Percentiles rank a stretch among this genome's conserved stretches.
phyloP scores from a whole-genome alignment of 2,888 invertebrate species.

The Drosophila borborema region DNA sequence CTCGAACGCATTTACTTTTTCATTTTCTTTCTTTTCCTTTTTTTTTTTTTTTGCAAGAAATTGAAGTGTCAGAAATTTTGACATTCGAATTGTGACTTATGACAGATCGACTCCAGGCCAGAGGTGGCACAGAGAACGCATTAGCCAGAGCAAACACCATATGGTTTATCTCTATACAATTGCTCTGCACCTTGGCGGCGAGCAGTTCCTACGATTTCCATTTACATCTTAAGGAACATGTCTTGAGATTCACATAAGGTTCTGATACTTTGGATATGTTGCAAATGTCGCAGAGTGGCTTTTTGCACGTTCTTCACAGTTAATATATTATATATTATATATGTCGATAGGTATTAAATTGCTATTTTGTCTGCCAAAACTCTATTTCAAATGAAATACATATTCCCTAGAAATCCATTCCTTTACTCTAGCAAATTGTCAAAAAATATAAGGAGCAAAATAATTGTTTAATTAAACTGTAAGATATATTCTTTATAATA shows the following conservation, averaged over 20 bases:
- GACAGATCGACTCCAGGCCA: constrained; percentile 71
- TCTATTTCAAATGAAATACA: no score
- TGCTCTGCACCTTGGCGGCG: constrained; percentile 37
- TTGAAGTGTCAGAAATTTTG: constrained; percentile 85
- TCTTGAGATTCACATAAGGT: constrained; percentile 3
- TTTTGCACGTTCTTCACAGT: background rate
- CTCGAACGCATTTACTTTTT: constrained; percentile 33
- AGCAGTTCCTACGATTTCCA: constrained; percentile 4
- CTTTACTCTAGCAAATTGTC: no score
- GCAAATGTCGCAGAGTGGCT: background rate
- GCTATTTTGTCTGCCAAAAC: no score
- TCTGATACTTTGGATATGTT: background rate
- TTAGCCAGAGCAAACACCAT: constrained; percentile 62
- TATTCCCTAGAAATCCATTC: no score
- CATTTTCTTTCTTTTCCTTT: constrained; percentile 1
- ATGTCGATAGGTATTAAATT: background rate
- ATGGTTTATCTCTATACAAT: constrained; percentile 53
- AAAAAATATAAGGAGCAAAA: no score
- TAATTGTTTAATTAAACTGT: no score
- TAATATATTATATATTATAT: background rate
- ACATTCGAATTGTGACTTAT: constrained; percentile 83
- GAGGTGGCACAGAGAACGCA: constrained; percentile 49
- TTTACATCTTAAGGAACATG: background rate
- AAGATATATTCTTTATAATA: no score
- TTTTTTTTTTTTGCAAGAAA: constrained; percentile 67